These are phyloP conservation scores for Rutilus rutilus DNA, from an alignment of 2,113 vertebrate species.

Conservation along the genomic window DNA sequence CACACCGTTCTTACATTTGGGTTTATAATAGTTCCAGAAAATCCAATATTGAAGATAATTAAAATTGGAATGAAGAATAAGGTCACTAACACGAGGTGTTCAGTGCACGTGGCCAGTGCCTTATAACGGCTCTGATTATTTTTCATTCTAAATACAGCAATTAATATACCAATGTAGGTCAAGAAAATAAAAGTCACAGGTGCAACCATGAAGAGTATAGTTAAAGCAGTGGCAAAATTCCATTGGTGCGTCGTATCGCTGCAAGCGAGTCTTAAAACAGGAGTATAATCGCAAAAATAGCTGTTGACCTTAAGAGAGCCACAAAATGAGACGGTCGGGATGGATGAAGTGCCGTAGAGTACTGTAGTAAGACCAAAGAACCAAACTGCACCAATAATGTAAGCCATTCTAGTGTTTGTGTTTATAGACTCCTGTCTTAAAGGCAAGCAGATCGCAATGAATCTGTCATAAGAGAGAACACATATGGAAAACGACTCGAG, in stretches of 20 bases:
- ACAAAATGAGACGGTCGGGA: slow-evolving; percentile 70
- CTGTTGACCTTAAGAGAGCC: slow-evolving; percentile 67
- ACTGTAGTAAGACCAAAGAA: rapidly evolving
- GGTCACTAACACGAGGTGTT: slow-evolving; percentile 70
- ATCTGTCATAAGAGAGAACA: slow-evolving; percentile 71
- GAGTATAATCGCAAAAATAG: slow-evolving; percentile 75
- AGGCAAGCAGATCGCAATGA: slow-evolving; percentile 75
- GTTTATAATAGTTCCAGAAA: slow-evolving; percentile 58
- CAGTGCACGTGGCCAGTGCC: slow-evolving; percentile 68
- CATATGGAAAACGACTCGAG: slow-evolving; percentile 68
- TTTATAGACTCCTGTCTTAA: slow-evolving; percentile 68
- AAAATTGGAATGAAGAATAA: slow-evolving; percentile 69
- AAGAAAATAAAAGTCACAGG: slow-evolving; percentile 62
- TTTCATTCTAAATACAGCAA: slow-evolving; percentile 70
- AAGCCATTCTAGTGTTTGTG: slow-evolving; percentile 61
- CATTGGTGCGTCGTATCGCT: slow-evolving; percentile 67
- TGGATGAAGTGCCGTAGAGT: background rate
- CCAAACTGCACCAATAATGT: slow-evolving; percentile 62
- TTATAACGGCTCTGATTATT: slow-evolving; percentile 59
- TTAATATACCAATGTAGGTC: slow-evolving; percentile 66
- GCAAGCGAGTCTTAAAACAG: slow-evolving; percentile 72
- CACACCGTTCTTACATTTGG: slow-evolving; percentile 66
- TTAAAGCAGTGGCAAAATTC: slow-evolving; percentile 30
- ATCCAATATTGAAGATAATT: slow-evolving; percentile 59
- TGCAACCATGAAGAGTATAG: background rate